phyloP scores from a whole-genome alignment of 2,113 vertebrate species.

The Gymnogyps californianus region DNA sequence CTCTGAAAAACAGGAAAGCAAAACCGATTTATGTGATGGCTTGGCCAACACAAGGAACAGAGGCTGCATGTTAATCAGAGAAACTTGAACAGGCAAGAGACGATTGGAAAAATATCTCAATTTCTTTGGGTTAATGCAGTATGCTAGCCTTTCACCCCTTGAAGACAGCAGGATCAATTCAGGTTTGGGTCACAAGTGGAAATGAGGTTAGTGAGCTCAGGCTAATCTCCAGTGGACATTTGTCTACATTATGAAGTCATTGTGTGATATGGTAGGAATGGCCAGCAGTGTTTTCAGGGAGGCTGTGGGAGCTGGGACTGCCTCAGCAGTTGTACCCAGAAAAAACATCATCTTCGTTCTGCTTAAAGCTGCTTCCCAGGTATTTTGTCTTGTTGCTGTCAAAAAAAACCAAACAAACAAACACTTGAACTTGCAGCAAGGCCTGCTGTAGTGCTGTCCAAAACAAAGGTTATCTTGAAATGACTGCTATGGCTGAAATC shows the following conservation, averaged over 20 bases:
- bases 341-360: background rate
- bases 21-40: background rate
- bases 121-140: constrained; percentile 23
- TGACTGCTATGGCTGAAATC: background rate
- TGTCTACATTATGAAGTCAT: background rate
- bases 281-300: background rate
- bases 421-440: background rate
- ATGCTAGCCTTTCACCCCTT: background rate
- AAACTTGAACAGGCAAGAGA: background rate
- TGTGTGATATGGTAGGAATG: background rate
- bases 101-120: background rate
- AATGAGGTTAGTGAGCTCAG: background rate
- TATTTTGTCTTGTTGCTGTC: background rate
- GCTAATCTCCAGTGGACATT: background rate
- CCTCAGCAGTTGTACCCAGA: background rate
- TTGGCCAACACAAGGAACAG: background rate
- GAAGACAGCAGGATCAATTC: background rate
- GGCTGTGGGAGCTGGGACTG: background rate
- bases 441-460: background rate
- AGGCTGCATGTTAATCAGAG: background rate
- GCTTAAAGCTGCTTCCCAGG: background rate
- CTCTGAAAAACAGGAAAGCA: background rate
- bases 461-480: background rate
- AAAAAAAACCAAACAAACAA: background rate
- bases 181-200: background rate